Percentiles rank a stretch among this genome's conserved stretches.
Evolutionary conservation across 1,140 invertebrate species (phyloP).

Genomic region (Apocrypta bakeri): DNA sequence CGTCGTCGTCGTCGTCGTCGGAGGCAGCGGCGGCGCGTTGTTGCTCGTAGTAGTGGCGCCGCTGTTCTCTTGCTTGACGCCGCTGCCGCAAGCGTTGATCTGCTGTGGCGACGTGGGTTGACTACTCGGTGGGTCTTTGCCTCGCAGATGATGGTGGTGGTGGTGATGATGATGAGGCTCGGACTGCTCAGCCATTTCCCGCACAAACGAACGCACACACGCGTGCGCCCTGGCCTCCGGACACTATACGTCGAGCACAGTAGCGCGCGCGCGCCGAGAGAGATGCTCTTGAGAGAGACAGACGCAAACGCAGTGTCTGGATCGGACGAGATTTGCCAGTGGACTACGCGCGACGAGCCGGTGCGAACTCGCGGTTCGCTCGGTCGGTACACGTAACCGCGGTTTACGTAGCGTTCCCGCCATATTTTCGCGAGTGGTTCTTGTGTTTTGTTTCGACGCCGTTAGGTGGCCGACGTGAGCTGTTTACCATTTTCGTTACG

Average conservation of each 20-base stretch:
- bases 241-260: background rate
- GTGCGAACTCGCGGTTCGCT: background rate
- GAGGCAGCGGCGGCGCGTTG: background rate
- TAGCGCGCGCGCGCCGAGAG: conserved; percentile 17
- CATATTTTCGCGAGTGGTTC: background rate
- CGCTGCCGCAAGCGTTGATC: background rate
- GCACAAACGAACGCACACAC: too few species aligned
- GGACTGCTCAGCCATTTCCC: conserved; percentile 47
- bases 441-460: background rate
- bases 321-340: background rate
- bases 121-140: conserved; percentile 13
- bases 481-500: background rate
- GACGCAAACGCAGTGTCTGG: too few species aligned
- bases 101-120: conserved; percentile 8
- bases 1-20: too few species aligned
- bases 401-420: background rate
- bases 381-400: background rate
- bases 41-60: conserved; percentile 3
- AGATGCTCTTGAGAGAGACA: too few species aligned
- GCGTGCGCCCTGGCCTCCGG: background rate
- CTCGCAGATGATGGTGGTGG: conserved; percentile 20
- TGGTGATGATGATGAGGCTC: conserved; percentile 35
- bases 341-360: background rate
- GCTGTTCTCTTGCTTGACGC: conserved; percentile 16
- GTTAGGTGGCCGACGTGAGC: background rate